Percentiles rank a stretch among this genome's conserved stretches.
Evolutionary conservation across 2,797 vertebrate genomes (phyloP).

Genomic region (Ctenochaetus hawaiiensis): DNA sequence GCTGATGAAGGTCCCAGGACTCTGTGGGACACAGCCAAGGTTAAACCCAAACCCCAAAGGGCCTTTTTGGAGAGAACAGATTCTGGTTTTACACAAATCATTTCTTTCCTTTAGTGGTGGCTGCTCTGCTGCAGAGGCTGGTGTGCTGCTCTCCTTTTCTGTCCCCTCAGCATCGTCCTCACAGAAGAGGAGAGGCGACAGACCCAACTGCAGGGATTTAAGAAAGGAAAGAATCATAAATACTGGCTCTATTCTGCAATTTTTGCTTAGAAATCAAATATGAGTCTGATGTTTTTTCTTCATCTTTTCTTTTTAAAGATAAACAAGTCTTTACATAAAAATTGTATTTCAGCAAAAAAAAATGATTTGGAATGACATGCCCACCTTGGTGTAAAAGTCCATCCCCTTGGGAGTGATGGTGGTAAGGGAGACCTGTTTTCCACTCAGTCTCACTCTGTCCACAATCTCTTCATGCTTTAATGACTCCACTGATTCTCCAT

Average conservation of each 20-base stretch:
- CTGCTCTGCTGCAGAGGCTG: slow-evolving; percentile 12
- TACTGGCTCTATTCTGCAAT: background rate
- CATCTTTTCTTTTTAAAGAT: background rate
- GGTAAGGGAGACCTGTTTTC: slow-evolving; percentile 83
- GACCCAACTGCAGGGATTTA: slow-evolving; percentile 75
- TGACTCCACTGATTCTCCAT: slow-evolving; percentile 88
- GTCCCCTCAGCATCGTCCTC: slow-evolving; percentile 54
- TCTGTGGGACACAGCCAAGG: slow-evolving; percentile 70
- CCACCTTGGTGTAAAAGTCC: slow-evolving; percentile 91
- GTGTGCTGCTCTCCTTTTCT: slow-evolving; percentile 36
- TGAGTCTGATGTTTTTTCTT: background rate
- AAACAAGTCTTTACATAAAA: too few relatives aligned
- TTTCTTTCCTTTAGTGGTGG: slow-evolving; percentile 22
- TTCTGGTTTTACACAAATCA: slow-evolving; percentile 42
- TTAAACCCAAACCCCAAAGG: slow-evolving; percentile 78
- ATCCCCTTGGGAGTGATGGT: slow-evolving; percentile 87
- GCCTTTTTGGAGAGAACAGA: slow-evolving; percentile 70
- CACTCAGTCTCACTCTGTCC: slow-evolving; percentile 85
- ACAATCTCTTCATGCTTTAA: slow-evolving; percentile 89
- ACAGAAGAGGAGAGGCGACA: slow-evolving; percentile 84
- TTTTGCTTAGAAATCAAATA: background rate
- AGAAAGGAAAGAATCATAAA: background rate
- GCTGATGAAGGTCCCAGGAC: slow-evolving; percentile 75
- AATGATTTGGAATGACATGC: background rate
- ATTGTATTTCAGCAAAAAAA: background rate